Evolutionary conservation across 92 coral and sea anemone species (phyloP).

Genomic region (Bergia puertoricense): DNA sequence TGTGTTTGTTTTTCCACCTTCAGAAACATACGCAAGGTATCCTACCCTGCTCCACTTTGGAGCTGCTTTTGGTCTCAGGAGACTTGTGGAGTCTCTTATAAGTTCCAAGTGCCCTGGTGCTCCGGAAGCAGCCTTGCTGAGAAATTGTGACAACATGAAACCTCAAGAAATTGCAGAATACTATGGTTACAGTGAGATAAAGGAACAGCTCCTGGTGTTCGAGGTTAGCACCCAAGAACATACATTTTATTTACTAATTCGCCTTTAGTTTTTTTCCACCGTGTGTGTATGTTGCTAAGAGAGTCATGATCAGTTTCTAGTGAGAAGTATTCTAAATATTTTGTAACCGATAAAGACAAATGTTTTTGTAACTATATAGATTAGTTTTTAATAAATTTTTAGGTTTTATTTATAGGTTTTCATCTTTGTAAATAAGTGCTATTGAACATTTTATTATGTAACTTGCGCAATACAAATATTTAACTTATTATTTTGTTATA

Average conservation of each 20-base stretch:
- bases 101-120: slow-evolving; percentile 9
- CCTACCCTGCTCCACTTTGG: slow-evolving; percentile 37
- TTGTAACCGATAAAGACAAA: too few species aligned
- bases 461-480: too few species aligned
- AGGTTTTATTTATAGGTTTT: too few species aligned
- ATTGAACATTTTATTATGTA: too few species aligned
- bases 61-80: slow-evolving; percentile 23
- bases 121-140: slow-evolving; percentile 24
- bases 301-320: too few species aligned
- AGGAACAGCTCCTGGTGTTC: slow-evolving; percentile 8
- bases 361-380: too few species aligned
- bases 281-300: too few species aligned
- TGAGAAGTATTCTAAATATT: too few species aligned
- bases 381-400: too few species aligned
- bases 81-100: slow-evolving; percentile 9
- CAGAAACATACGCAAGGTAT: slow-evolving; percentile 25
- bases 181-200: background rate
- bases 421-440: too few species aligned
- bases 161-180: slow-evolving; percentile 15
- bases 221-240: background rate
- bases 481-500: too few species aligned
- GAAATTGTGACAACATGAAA: slow-evolving; percentile 22
- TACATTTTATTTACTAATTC: background rate
- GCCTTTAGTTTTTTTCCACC: too few species aligned
- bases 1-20: background rate